phyloP scores from a whole-genome alignment of 2,888 invertebrate species.

The Morpho achilles region DNA sequence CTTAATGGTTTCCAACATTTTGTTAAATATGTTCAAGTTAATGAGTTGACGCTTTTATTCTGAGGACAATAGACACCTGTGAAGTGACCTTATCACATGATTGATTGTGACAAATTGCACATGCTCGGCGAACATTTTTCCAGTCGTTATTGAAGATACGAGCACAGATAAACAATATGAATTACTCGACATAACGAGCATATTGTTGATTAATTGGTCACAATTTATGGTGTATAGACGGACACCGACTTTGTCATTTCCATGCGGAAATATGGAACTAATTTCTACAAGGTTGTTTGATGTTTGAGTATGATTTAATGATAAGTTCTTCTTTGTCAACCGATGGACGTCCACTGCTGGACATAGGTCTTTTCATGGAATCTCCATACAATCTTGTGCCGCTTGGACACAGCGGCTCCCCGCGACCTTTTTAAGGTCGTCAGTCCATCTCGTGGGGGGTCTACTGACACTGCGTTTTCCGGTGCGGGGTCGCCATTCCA shows the following conservation, averaged over 20 bases:
- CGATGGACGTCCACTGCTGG: no score
- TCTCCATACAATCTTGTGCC: no score
- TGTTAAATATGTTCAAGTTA: slow-evolving; percentile 2
- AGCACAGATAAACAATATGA: slow-evolving; percentile 53
- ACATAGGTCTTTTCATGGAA: no score
- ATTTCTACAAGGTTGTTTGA: background rate
- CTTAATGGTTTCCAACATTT: background rate
- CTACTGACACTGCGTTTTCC: no score
- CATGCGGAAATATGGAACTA: background rate
- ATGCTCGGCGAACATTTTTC: slow-evolving; percentile 38
- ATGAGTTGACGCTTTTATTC: slow-evolving; percentile 4
- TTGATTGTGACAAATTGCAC: slow-evolving; percentile 63
- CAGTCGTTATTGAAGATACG: slow-evolving; percentile 26
- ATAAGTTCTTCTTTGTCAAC: no score
- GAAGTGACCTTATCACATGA: slow-evolving; percentile 54
- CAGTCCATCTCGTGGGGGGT: no score
- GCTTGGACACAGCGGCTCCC: no score
- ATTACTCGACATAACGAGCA: slow-evolving; percentile 34
- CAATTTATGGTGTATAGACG: slow-evolving; percentile 7
- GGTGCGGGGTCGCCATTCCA: no score
- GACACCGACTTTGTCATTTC: background rate
- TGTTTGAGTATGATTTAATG: no score
- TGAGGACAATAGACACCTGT: slow-evolving; percentile 22
- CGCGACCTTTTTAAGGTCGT: no score
- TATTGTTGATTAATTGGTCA: slow-evolving; percentile 17